phyloP scores from a whole-genome alignment of 2,888 invertebrate species.

The Chalcis sispes region DNA sequence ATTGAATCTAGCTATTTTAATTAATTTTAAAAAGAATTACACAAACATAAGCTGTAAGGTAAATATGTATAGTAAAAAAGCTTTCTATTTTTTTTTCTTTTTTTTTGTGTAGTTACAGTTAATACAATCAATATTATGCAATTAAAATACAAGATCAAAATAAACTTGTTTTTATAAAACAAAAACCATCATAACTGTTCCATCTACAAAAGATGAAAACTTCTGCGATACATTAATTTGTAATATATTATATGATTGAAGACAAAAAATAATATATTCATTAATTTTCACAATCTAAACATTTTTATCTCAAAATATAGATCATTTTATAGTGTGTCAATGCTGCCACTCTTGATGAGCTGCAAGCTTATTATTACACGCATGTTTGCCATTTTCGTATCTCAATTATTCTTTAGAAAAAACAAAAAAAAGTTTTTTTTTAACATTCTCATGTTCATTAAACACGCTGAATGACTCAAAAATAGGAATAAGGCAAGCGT shows the following conservation, averaged over 20 bases:
- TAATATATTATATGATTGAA: constrained; percentile 38
- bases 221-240: constrained; percentile 16
- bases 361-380: constrained; percentile 58
- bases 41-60: constrained; percentile 49
- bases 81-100: constrained; percentile 49
- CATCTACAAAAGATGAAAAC: constrained; percentile 51
- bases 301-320: constrained; percentile 65
- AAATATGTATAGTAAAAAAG: constrained; percentile 58
- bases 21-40: constrained; percentile 48
- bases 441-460: constrained; percentile 45
- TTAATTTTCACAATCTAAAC: constrained; percentile 53
- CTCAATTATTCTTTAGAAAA: constrained; percentile 48
- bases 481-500: constrained; percentile 68
- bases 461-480: constrained; percentile 45
- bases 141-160: constrained; percentile 52
- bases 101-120: constrained; percentile 47
- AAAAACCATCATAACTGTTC: constrained; percentile 50
- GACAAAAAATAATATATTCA: constrained; percentile 50
- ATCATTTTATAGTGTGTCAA: constrained; percentile 58
- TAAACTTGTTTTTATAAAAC: constrained; percentile 56
- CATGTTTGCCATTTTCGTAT: constrained; percentile 45
- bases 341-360: constrained; percentile 35
- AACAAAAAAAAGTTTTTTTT: constrained; percentile 29
- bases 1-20: constrained; percentile 52
- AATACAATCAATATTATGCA: constrained; percentile 48